Evolutionary conservation across 2,797 vertebrate genomes (phyloP).

Genomic region (Tadarida brasiliensis): DNA sequence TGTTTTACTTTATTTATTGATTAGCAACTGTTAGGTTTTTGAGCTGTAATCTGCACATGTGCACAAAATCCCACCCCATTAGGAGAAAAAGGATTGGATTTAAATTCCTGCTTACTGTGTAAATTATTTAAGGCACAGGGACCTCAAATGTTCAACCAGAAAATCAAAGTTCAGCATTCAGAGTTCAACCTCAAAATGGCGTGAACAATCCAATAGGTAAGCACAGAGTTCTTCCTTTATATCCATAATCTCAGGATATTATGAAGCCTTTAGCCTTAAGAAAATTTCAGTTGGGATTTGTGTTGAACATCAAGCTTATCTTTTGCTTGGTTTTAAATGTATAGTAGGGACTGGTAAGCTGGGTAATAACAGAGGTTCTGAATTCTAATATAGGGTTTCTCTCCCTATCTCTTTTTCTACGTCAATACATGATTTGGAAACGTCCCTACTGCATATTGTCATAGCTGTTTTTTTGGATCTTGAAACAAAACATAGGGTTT

Average conservation of each 20-base stretch:
- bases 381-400: slow-evolving; percentile 46
- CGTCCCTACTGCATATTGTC: background rate
- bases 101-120: slow-evolving; percentile 42
- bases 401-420: slow-evolving; percentile 32
- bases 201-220: slow-evolving; percentile 56
- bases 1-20: slow-evolving; percentile 45
- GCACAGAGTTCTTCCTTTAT: slow-evolving; percentile 68
- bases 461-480: background rate
- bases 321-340: slow-evolving; percentile 59
- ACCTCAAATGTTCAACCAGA: slow-evolving; percentile 18
- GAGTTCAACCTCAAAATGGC: slow-evolving; percentile 62
- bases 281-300: slow-evolving; percentile 70
- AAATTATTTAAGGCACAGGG: slow-evolving; percentile 52
- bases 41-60: background rate
- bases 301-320: slow-evolving; percentile 68
- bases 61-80: slow-evolving; percentile 23
- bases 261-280: slow-evolving; percentile 65
- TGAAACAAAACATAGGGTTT: slow-evolving; percentile 27
- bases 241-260: slow-evolving; percentile 65
- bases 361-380: slow-evolving; percentile 42
- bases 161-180: slow-evolving; percentile 66
- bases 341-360: background rate
- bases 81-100: slow-evolving; percentile 31
- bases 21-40: slow-evolving; percentile 31
- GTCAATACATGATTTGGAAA: slow-evolving; percentile 22